These are phyloP conservation scores for Lophura nycthemera DNA, from an alignment of 2,113 vertebrate genomes.

Conservation along the genomic window DNA sequence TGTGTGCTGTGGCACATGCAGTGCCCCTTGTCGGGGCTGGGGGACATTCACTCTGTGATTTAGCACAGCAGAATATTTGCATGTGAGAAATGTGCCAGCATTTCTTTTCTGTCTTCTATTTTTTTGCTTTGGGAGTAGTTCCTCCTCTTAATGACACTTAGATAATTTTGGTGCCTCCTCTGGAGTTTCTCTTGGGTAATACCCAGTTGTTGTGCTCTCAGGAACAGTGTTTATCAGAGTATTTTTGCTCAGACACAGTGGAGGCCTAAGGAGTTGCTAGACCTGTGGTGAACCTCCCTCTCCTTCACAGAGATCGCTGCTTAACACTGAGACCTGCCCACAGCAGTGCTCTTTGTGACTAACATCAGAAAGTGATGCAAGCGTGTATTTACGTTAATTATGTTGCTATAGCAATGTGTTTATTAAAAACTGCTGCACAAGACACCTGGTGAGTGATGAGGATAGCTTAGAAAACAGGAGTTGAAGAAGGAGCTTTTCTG, in stretches of 20 bases:
- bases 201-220: not conserved
- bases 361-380: not conserved
- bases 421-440: not conserved
- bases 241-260: not conserved
- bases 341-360: not conserved
- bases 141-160: not conserved
- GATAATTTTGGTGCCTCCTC: not conserved
- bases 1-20: not conserved
- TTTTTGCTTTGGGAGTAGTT: not conserved
- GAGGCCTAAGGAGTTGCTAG: not conserved
- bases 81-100: not conserved
- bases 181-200: not conserved
- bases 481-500: conserved; percentile 1
- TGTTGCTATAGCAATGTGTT: conserved; percentile 29
- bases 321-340: not conserved
- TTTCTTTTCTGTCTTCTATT: not conserved
- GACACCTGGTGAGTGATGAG: not conserved
- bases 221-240: not conserved
- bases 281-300: not conserved
- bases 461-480: not conserved
- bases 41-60: not conserved
- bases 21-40: not conserved
- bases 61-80: not conserved
- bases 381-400: not conserved
- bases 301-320: not conserved